Evolutionary conservation across 1,140 invertebrate species (phyloP).

Genomic region (Papilio machaon): DNA sequence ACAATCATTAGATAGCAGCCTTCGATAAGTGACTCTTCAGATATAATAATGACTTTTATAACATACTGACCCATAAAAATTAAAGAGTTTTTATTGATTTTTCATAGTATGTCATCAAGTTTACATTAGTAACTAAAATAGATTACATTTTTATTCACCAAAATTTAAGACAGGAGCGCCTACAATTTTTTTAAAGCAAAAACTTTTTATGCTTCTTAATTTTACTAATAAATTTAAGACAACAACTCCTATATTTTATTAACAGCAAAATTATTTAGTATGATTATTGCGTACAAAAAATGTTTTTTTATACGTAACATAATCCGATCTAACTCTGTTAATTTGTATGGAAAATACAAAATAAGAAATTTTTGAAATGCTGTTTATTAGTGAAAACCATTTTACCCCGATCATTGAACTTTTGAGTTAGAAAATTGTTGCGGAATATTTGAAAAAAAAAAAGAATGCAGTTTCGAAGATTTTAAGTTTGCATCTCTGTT

Average conservation of each 20-base stretch:
- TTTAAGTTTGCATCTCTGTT: no score
- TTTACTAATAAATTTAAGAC: not conserved
- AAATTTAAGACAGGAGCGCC: not conserved
- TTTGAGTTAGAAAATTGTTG: not conserved
- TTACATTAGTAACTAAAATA: not conserved
- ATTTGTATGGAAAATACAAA: no score
- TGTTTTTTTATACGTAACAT: no score
- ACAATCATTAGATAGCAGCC: not conserved
- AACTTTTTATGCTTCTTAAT: not conserved
- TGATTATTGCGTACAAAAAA: not conserved
- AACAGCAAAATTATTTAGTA: no score
- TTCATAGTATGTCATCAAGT: not conserved
- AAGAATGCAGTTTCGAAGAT: no score
- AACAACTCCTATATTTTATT: not conserved
- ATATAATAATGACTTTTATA: not conserved
- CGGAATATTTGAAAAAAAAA: not conserved
- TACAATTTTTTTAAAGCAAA: not conserved
- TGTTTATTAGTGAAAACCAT: not conserved
- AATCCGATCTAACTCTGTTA: no score
- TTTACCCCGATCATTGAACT: not conserved
- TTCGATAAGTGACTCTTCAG: not conserved
- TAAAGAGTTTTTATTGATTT: not conserved
- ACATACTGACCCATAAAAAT: slow-evolving; percentile 1
- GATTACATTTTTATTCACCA: not conserved
- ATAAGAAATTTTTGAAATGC: no score